Conservation (phyloP, 2,113 vertebrate species). For the Osmerus mordax region DNA sequence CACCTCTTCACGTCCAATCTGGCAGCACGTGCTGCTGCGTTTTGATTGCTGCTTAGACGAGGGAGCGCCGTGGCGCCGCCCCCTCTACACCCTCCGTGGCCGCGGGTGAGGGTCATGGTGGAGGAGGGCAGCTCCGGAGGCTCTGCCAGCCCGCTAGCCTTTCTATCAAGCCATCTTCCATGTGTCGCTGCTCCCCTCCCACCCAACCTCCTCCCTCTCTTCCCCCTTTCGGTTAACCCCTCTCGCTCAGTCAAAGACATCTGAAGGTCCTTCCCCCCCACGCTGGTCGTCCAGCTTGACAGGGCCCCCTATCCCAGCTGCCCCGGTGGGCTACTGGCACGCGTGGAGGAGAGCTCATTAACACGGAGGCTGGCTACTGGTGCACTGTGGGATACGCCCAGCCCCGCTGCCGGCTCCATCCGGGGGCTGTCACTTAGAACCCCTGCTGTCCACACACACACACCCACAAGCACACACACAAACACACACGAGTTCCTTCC, state of each 20-base stretch:
- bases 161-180: background rate
- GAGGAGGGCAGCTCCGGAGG: background rate
- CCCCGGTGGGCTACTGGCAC: background rate
- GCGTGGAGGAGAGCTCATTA: conserved; percentile 12
- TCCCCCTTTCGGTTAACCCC: background rate
- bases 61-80: conserved; percentile 3
- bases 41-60: conserved; percentile 32
- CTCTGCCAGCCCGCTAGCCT: background rate
- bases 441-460: background rate
- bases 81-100: conserved; percentile 1
- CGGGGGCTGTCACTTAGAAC: conserved; percentile 9
- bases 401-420: background rate
- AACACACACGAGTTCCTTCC: background rate
- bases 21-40: conserved; percentile 1
- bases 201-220: background rate
- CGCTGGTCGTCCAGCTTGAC: conserved; percentile 16
- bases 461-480: background rate
- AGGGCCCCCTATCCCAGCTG: conserved; percentile 3
- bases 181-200: background rate
- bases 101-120: background rate
- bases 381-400: conserved; percentile 9
- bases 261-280: conserved; percentile 11
- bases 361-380: background rate
- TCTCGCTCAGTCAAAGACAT: conserved; percentile 11
- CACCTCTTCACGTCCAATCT: conserved; percentile 9